Evolutionary conservation across 2,113 vertebrate genomes (phyloP), one percentile per base, ranked within the genome.

Genomic region (Microtus pennsylvanicus): DNA sequence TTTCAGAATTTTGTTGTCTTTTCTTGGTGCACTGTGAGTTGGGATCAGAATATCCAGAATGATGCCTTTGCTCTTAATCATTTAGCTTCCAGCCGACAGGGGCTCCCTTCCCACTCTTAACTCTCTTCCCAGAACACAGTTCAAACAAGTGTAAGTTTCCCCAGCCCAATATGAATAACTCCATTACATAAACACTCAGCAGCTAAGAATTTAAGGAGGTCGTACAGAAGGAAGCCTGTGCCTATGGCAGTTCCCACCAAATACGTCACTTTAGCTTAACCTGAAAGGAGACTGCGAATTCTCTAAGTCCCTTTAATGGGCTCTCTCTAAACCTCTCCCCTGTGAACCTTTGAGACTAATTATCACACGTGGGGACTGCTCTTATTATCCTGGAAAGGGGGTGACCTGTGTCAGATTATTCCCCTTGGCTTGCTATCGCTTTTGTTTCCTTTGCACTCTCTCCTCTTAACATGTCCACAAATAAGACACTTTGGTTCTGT

Each of bases 71-170:
- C 91, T 76, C 78, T 47, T 67, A 74, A 47, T 96, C 72, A 12
- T 47, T 67, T 75, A 77, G 63, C 78, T 78, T 94, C 55, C 74
- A 95, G 92, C 94, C 24, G 0, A 93, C 90, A 89, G 93, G 93
- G 92, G 96, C 94, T 97, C 96, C 97, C 93, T 82, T 96, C 90
- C 93, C 80, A 52, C 90, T 83, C 83, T 76, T 93, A 52, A 61
- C 94, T 96, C 45, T 96, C 94, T 95, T 88, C 76, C 95, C 92
- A 90, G 96, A 95, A 92, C 94, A 93, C 85, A 90, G 77, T 91
- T 95, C 94, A 95, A 97, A 94, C 88, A 96, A 90, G 90, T 94
- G 86, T 90, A 96, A 77, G 55, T 96, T 95, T 97, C 90, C 97
- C 96, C 82, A 96, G 93, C 88, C 77, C 95, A 76, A 30, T 74